Base-by-base conservation (phyloP, 2,888 invertebrate species). In the Ctena decussata region DNA sequence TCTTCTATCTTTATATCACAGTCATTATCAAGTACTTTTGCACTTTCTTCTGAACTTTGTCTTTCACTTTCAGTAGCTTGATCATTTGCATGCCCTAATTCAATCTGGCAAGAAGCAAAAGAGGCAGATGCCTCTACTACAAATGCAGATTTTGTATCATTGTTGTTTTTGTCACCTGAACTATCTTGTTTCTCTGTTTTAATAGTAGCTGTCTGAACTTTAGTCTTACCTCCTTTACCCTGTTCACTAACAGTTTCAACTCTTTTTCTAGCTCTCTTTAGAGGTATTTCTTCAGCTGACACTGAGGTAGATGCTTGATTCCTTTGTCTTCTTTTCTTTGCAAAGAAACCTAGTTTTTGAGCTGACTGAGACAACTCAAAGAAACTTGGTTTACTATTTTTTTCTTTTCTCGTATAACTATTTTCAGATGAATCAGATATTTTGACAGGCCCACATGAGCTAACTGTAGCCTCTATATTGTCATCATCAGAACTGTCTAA, bases 341-440 rank as follows among this genome's bases (percentile, higher is more conserved):
- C 57, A 74, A 78, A 78, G 46, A 75, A 74, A 21, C 78, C 71
- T 44, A 30, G 18, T 65, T 65, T 65, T 35, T 65, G 65, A 65
- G 65, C 65, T 65, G 65, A 65, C 21, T 35, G 32, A 35, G 65
- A 65, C 6, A 65, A 21, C 21, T 65, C 65, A 65, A 65, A 65
- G 65, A 65, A 65, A 5, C 35, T 35, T n/a, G 65, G 65, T 2
- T n/a, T 35, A 24, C 11, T 35, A 60, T 21, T 30, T 5, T 21
- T 30, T 65, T 65, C 65, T 21, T 65, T 65, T 35, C 21, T 5
- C 32, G 1, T 35, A 3, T 32, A 18, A 11, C 35, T 65, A 65
- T 65, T 65, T 21, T 35, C 3, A 35, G 18, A 32, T 27, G 24
- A 27, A 5, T 57, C 57, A 46, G 46, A 46, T 15, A 2, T 3